Base-by-base conservation (phyloP, 2,113 vertebrate species). In the Alaudala cheleensis region DNA sequence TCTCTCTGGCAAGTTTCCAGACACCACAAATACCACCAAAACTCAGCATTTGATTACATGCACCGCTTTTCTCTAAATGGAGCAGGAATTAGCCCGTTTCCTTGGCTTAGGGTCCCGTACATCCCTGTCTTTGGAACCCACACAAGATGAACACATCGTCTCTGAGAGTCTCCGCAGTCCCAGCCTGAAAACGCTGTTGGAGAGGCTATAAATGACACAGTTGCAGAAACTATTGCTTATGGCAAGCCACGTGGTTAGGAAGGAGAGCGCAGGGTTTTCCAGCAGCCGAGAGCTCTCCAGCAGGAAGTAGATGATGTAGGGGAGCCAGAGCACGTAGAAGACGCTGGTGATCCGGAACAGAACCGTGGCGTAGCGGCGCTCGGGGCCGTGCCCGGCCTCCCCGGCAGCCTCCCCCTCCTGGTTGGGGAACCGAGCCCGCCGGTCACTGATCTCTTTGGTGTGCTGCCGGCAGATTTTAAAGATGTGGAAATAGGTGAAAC, bases 151-250 rank as follows among this genome's bases (percentile, higher is more conserved):
- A 95, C 99, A 99, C 82, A 99, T 98, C 1, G 99, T 99, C 98
- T 99, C 98, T 2, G 99, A 99, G 40, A 99, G 98, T 84, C 99
- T 98, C 92, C 99, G 98, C 93, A 99, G 98, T 92, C 99, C 99
- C 81, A 99, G 98, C 74, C 99, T 98, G 97, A 99, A 99, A 96
- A 99, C 99, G 25, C 99, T 99, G 95, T 99, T 99, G 95, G 99
- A 99, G 93, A 99, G 98, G 96, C 99, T 99, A 93, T 99, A 99
- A 90, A 99, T 99, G 73, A 99, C 99, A 98, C 99, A 99, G 98
- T 99, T 99, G 97, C 99, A 99, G 97, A 99, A 99, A 98, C 99
- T 99, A 98, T 99, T 99, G 98, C 99, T 99, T 96, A 99, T 99
- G 92, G 99, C 99, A 81, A 99, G 98, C 99, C 99, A 99, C 4